Evolutionary conservation across 1,140 invertebrate species (phyloP).

Genomic region (Scaptomyza hsui): DNA sequence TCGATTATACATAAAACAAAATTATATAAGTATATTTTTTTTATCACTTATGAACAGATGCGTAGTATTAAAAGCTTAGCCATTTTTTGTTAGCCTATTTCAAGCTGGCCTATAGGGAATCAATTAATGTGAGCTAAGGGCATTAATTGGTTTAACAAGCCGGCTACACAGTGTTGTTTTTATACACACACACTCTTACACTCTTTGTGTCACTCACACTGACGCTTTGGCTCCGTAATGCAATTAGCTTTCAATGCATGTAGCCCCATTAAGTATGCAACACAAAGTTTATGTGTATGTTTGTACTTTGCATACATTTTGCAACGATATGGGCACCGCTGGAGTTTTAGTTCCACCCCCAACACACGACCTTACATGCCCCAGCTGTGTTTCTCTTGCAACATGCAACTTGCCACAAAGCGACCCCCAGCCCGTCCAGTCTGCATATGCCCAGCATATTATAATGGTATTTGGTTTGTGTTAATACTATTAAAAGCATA

Average conservation of each 20-base stretch:
- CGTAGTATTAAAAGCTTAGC: neutral
- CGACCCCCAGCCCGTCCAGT: neutral
- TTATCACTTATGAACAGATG: neutral
- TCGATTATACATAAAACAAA: slow-evolving; percentile 15
- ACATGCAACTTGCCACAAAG: slow-evolving; percentile 13
- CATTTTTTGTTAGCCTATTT: neutral
- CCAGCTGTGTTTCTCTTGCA: neutral
- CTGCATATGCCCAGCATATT: slow-evolving; percentile 28
- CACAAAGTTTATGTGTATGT: slow-evolving; percentile 75
- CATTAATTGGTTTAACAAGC: slow-evolving; percentile 38
- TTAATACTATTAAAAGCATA: slow-evolving; percentile 77
- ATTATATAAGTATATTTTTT: slow-evolving; percentile 8
- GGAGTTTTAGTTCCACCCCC: neutral
- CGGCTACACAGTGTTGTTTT: slow-evolving; percentile 13
- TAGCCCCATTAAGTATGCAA: slow-evolving; percentile 80
- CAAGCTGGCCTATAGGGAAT: neutral
- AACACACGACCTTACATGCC: neutral
- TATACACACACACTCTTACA: slow-evolving; percentile 13
- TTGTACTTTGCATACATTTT: slow-evolving; percentile 79
- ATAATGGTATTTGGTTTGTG: slow-evolving; percentile 42
- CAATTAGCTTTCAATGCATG: slow-evolving; percentile 74
- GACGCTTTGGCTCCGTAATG: slow-evolving; percentile 49
- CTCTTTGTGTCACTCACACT: slow-evolving; percentile 10
- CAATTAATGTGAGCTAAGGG: slow-evolving; percentile 4
- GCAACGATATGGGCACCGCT: slow-evolving; percentile 52